Conservation (phyloP, 2,888 invertebrate genomes). For the Cecidostiba fungosa region DNA sequence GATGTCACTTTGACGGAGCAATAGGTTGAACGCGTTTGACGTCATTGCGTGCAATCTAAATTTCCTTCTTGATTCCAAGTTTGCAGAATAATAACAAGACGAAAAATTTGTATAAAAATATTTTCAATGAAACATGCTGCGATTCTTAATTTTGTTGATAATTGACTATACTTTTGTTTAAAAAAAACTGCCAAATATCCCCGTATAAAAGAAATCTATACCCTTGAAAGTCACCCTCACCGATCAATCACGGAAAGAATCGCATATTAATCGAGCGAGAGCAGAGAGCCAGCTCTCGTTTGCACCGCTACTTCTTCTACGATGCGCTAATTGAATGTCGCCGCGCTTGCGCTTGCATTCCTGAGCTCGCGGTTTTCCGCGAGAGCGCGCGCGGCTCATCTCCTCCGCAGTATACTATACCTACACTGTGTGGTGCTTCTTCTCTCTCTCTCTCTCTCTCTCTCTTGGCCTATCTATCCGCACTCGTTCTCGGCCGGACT, state of each 20-base stretch:
- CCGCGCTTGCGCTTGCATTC: conserved; percentile 30
- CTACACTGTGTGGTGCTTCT: background rate
- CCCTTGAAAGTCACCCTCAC: background rate
- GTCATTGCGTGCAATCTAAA: conserved; percentile 9
- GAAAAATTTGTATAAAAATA: background rate
- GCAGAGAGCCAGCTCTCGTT: background rate
- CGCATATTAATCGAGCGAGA: background rate
- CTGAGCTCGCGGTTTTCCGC: conserved; percentile 46
- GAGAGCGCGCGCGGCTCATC: conserved; percentile 25
- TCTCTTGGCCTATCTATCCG: background rate
- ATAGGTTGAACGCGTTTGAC: conserved; percentile 18
- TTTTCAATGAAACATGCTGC: background rate
- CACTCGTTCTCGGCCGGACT: background rate
- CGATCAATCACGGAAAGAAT: background rate
- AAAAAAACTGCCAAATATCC: background rate
- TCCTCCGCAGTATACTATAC: conserved; percentile 9
- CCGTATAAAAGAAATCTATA: no score
- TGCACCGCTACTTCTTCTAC: background rate
- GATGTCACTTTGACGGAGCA: background rate
- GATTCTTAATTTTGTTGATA: background rate
- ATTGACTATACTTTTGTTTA: background rate
- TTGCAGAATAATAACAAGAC: no score
- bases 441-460: conserved; percentile 10
- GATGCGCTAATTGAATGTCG: conserved; percentile 47
- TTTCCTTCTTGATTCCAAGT: background rate